Base-by-base conservation (phyloP, 2,888 invertebrate genomes). In the Erebia epiphron region DNA sequence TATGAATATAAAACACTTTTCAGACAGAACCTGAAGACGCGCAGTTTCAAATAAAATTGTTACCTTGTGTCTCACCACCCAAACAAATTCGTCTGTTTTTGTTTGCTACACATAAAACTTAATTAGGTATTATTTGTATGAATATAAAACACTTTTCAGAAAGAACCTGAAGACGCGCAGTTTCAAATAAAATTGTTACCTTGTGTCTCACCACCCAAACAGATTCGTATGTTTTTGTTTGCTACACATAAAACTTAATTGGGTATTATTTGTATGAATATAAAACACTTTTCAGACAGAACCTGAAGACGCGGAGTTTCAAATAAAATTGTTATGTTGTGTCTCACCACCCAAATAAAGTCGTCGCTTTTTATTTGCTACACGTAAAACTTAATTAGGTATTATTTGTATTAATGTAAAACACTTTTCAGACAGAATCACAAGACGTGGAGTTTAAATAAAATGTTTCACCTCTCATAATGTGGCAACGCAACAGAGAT, bases 81-180 rank as follows among this genome's bases (percentile, higher is more conserved):
- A 43, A 56, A 66, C 21, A 66, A 18, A 13, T 14, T 41, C 57
- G 21, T 21, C 4, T 21, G 5, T 21, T 66, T 66, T 66, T 66
- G 46, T 66, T 66, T 66, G 66, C 13, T 21, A 56, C 56, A 66
- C 21, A 66, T 66, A 66, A 66, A 66, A 66, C 56, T 66, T 66
- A 66, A 66, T 66, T 66, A 66, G 56, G 66, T 43, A 66, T 66
- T 66, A 66, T 66, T 66, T 66, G 66, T 46, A 56, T 57, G 46
- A 49, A 9, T 56, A n/a, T 56, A 18, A 66, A 21, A 43, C 46
- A 13, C 41, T 14, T 46, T 56, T 46, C 56, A 66, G 18, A 57
- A 14, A 1, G 9, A 8, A 41, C 18, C 9, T n/a, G 4, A 13
- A 18, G 4, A 18, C 13, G 52, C 5, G 35, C n/a, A 3, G 52